Base-by-base conservation (phyloP, 2,888 invertebrate species). In the Euproctis similis region DNA sequence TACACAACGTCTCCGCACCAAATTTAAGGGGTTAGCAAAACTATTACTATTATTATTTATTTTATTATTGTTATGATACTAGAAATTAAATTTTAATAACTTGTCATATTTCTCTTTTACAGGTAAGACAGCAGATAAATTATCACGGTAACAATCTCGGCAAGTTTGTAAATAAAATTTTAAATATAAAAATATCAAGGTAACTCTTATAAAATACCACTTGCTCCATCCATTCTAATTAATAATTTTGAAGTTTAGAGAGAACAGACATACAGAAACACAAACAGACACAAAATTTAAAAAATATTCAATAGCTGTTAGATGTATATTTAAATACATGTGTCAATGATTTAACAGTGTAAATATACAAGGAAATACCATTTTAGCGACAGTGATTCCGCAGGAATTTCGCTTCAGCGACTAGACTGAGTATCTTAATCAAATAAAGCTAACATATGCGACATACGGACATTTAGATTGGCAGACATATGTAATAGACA, bases 351-450 rank as follows among this genome's bases (percentile, higher is more conserved):
- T 24, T 22, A n/a, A 20, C 24, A 32, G 22, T 36, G 30, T 32
- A 35, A 48, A 48, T 42, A 25, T 35, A 21, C 20, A 26, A 18
- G 16, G n/a, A 35, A 25, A 12, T 24, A 46, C 30, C 48, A 33
- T 46, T 36, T 41, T 36, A 45, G 52, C 49, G 55, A 56, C 48
- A 53, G 55, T 60, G 62, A 59, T 57, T 49, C 54, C 56, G 39
- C 59, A 53, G 45, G 57, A 59, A 64, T 58, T 59, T 51, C 53
- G 40, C 42, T 48, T 54, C 47, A 55, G 47, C 41, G 48, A 39
- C 38, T 42, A 39, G 36, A 51, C 36, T 43, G 46, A 44, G 46
- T 59, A 46, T 60, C 54, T 63, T 66, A 67, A 66, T 69, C 65
- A 69, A 63, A 68, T 63, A 60, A 59, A 40, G 45, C 42, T 57